Conservation (phyloP, 2,113 vertebrate genomes). For the Ovibos moschatus region DNA sequence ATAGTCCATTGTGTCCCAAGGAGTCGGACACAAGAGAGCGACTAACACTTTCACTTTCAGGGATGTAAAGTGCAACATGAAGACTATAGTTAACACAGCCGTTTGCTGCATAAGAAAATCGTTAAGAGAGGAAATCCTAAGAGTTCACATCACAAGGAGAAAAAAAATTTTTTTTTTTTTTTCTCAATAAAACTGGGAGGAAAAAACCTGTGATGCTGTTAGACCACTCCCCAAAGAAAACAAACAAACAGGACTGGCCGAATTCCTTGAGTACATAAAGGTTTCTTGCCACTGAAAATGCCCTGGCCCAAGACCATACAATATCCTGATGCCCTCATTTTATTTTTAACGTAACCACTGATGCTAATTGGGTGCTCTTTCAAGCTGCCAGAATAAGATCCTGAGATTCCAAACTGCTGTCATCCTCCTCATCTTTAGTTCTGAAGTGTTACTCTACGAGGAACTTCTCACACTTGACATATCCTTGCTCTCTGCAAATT, state of each 20-base stretch:
- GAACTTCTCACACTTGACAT: slow-evolving; percentile 62
- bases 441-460: slow-evolving; percentile 56
- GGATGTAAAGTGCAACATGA: neutral
- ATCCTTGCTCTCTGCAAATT: slow-evolving; percentile 60
- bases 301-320: slow-evolving; percentile 15
- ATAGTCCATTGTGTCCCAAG: neutral
- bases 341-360: slow-evolving; percentile 64
- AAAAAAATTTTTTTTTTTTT: neutral
- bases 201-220: neutral
- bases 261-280: slow-evolving; percentile 57
- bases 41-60: neutral
- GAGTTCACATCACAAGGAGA: neutral
- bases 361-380: slow-evolving; percentile 73
- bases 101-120: neutral
- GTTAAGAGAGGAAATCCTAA: neutral
- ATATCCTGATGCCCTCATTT: neutral
- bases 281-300: slow-evolving; percentile 63
- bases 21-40: neutral
- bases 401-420: slow-evolving; percentile 32
- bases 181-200: neutral
- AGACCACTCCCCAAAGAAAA: neutral
- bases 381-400: slow-evolving; percentile 60
- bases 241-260: slow-evolving; percentile 24
- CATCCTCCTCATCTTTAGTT: slow-evolving; percentile 61
- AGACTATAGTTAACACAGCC: neutral